These are phyloP conservation scores for Harpalus rufipes DNA, from an alignment of 2,888 invertebrate genomes.

Conservation along the genomic window DNA sequence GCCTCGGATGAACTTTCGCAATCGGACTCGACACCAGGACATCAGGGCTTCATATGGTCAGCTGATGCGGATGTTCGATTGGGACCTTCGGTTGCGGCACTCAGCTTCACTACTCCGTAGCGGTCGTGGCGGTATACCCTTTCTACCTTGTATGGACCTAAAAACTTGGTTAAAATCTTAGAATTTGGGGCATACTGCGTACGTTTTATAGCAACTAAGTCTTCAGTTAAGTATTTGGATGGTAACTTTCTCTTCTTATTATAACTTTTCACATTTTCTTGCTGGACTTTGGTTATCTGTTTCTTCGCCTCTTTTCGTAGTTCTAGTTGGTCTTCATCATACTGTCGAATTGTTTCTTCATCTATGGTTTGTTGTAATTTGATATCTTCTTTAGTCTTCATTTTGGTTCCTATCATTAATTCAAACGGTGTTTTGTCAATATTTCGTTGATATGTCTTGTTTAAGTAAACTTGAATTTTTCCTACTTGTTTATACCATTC, in stretches of 20 bases:
- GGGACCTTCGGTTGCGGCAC: slow-evolving; percentile 69
- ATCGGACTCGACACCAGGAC: not conserved
- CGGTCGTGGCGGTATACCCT: slow-evolving; percentile 70
- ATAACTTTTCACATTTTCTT: slow-evolving; percentile 64
- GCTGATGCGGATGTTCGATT: slow-evolving; percentile 68
- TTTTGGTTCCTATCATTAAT: slow-evolving; percentile 66
- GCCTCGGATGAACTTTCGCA: slow-evolving; percentile 38
- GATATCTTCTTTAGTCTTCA: slow-evolving; percentile 64
- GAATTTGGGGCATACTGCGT: slow-evolving; percentile 72
- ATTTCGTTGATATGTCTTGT: slow-evolving; percentile 67
- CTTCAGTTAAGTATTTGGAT: slow-evolving; percentile 68
- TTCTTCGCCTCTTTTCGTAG: slow-evolving; percentile 65
- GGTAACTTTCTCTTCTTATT: slow-evolving; percentile 67
- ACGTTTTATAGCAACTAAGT: slow-evolving; percentile 72
- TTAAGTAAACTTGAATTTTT: slow-evolving; percentile 56
- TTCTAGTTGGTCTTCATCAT: slow-evolving; percentile 63
- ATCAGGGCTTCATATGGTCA: slow-evolving; percentile 70
- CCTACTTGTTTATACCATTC: slow-evolving; percentile 64
- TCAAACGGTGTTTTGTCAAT: slow-evolving; percentile 65
- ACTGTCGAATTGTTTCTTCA: slow-evolving; percentile 64
- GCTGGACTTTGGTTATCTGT: slow-evolving; percentile 67
- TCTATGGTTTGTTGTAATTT: slow-evolving; percentile 65
- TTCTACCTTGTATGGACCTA: slow-evolving; percentile 72
- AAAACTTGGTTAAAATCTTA: slow-evolving; percentile 72
- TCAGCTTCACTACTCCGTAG: slow-evolving; percentile 71